Base-by-base conservation (phyloP, 2,888 invertebrate genomes). In the Arctia plantaginis region DNA sequence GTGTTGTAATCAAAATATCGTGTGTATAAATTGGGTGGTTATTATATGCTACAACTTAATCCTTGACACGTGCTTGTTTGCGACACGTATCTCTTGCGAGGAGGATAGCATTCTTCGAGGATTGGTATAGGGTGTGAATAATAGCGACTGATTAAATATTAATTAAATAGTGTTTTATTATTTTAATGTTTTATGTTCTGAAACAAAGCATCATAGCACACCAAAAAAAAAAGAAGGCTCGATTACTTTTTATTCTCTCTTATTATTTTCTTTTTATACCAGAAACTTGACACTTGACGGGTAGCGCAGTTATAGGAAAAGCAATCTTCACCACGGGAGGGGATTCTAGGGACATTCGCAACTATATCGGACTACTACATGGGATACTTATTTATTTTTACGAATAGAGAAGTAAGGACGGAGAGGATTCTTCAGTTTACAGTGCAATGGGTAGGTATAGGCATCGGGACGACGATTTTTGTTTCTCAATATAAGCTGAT, bases 1-100 rank as follows among this genome's bases (percentile, higher is more conserved):
- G 85, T 88, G 85, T 81, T 85, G 86, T 91, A 91, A 92, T 91
- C 91, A 91, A 90, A 91, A 90, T 90, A 87, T 86, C 86, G 87
- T 79, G 83, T 82, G 77, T 81, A 87, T 87, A 87, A 87, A 88
- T 89, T 84, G 79, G 79, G 82, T 86, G 87, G 88, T 89, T 91
- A 90, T 91, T 92, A 91, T 89, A 90, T 90, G 86, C 84, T 90
- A 92, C 91, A 91, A 90, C 91, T 90, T 92, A 93, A 93, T 92
- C 92, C 90, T 69, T 83, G 81, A 90, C 90, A 90, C 92, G 90
- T 92, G 91, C 90, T 91, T 91, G 91, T 91, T 89, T 86, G 87
- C 88, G 90, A 90, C 91, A 90, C 88, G 90, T 93, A 91, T 91
- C 90, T 91, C 89, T 88, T 87, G 86, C 83, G 87, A 87, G 83